phyloP scores from a whole-genome alignment of 1,140 invertebrate genomes.

The Panagrolaimus sp. region DNA sequence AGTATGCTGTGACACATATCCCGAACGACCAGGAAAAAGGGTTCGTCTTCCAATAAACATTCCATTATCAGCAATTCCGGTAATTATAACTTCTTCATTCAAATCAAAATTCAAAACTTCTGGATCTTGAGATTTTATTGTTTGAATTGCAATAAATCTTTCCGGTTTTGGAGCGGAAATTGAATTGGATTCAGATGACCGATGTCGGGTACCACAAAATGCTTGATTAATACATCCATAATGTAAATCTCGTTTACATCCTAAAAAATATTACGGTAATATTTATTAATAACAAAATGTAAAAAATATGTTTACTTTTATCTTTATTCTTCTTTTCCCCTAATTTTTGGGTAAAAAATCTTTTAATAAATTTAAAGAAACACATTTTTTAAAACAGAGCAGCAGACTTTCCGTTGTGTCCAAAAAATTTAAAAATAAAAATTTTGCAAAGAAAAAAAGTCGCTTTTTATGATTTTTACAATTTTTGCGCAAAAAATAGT shows the following conservation, averaged over 20 bases:
- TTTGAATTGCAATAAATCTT: not conserved
- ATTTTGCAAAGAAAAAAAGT: too few species aligned
- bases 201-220: not conserved
- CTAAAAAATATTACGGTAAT: slow-evolving; percentile 3
- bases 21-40: not conserved
- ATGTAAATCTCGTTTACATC: slow-evolving; percentile 2
- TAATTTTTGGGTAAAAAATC: too few species aligned
- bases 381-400: too few species aligned
- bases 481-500: too few species aligned
- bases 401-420: too few species aligned
- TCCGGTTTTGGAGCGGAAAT: not conserved
- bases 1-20: not conserved
- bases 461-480: too few species aligned
- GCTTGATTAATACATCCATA: slow-evolving; percentile 9
- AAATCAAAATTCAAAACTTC: not conserved
- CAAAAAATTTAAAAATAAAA: too few species aligned
- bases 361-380: too few species aligned
- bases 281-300: too few species aligned
- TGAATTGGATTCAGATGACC: not conserved
- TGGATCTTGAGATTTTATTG: slow-evolving; percentile 4
- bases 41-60: not conserved
- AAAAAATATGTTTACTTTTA: too few species aligned
- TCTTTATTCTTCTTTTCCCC: not conserved
- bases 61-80: not conserved
- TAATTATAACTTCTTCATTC: not conserved